Evolutionary conservation across 35 echinoderm and acorn worm species (phyloP).

Genomic region (Eucidaris tribuloides): DNA sequence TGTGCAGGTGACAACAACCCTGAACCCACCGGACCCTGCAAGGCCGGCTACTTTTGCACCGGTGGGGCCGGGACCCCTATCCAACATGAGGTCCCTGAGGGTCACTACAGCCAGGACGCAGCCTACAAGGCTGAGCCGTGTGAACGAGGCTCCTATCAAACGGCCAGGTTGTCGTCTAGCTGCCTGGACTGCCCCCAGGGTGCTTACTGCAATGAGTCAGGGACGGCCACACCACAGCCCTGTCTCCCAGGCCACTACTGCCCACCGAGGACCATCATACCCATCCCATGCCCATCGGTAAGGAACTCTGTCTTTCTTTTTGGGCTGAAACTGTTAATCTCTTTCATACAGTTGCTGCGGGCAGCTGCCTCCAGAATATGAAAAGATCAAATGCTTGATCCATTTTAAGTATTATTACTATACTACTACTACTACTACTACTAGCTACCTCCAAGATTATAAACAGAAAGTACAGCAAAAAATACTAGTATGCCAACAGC

Average conservation of each 20-base stretch:
- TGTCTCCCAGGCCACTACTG: constrained; percentile 79
- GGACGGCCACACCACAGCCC: constrained; percentile 47
- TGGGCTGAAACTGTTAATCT: too few species aligned
- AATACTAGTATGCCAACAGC: too few species aligned
- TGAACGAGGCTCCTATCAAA: constrained; percentile 78
- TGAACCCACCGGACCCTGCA: constrained; percentile 88
- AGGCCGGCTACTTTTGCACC: constrained; percentile 88
- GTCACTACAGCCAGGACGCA: constrained; percentile 68
- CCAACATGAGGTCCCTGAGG: constrained; percentile 57
- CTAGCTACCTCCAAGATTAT: too few species aligned
- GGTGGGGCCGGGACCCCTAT: constrained; percentile 87
- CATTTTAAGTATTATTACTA: too few species aligned
- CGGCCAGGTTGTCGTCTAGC: constrained; percentile 67
- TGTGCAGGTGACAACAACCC: constrained; percentile 99
- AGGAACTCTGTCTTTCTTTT: too few species aligned
- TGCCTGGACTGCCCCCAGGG: constrained; percentile 82
- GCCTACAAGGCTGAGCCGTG: constrained; percentile 97
- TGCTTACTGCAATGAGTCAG: constrained; percentile 79
- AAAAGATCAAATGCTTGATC: too few species aligned
- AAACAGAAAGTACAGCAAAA: too few species aligned
- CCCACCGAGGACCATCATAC: constrained; percentile 61
- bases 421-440: too few species aligned
- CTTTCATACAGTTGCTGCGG: too few species aligned
- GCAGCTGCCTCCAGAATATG: too few species aligned
- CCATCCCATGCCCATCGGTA: constrained; percentile 81